Conservation (phyloP, 2,888 invertebrate genomes). For the Nomada flava region DNA sequence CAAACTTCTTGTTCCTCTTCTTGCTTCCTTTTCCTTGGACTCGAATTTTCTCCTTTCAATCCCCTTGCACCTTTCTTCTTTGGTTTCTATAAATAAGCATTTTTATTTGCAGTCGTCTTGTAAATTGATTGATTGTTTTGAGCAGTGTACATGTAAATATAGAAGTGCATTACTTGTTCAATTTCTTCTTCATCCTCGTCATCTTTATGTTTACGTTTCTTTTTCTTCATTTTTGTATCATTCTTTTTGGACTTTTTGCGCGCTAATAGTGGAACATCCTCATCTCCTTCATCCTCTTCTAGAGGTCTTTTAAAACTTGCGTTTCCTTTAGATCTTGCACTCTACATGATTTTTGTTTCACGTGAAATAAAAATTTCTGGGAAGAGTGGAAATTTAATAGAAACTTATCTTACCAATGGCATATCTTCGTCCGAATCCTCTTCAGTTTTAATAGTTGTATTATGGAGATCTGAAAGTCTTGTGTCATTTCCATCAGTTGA, state of each 20-base stretch:
- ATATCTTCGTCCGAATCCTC: slow-evolving; percentile 90
- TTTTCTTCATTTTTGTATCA: slow-evolving; percentile 87
- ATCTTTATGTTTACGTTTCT: slow-evolving; percentile 82
- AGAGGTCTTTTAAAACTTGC: slow-evolving; percentile 84
- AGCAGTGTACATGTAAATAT: neutral
- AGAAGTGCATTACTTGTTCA: slow-evolving; percentile 74
- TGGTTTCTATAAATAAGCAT: slow-evolving; percentile 70
- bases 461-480: slow-evolving; percentile 81
- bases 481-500: slow-evolving; percentile 80
- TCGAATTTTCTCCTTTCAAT: slow-evolving; percentile 80
- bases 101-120: neutral
- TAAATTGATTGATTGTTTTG: neutral
- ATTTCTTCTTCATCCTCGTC: slow-evolving; percentile 78
- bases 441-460: slow-evolving; percentile 82
- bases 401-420: slow-evolving; percentile 88
- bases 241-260: slow-evolving; percentile 89
- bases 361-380: neutral
- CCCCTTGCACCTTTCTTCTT: slow-evolving; percentile 78
- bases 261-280: slow-evolving; percentile 87
- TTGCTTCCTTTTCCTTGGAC: slow-evolving; percentile 89
- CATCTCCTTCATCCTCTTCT: slow-evolving; percentile 86
- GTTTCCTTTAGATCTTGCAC: slow-evolving; percentile 71
- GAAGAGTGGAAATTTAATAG: slow-evolving; percentile 75
- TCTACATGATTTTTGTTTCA: slow-evolving; percentile 62
- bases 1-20: slow-evolving; percentile 94